Percentiles rank a stretch among this genome's conserved stretches.
phyloP scores from a whole-genome alignment of 2,113 vertebrate genomes.

The Brachyistius frenatus region DNA sequence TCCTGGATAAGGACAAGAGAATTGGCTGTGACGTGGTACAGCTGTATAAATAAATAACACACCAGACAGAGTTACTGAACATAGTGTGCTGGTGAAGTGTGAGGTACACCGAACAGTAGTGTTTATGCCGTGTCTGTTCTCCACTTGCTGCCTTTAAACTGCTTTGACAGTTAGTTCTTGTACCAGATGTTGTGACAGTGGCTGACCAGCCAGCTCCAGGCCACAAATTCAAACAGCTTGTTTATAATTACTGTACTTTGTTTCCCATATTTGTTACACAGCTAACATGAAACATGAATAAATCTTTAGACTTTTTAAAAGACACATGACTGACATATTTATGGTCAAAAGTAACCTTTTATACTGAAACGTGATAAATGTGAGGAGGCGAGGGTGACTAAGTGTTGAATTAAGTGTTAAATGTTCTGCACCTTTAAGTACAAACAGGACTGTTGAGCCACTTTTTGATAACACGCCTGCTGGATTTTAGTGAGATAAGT shows the following conservation, averaged over 20 bases:
- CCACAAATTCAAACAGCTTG: slow-evolving; percentile 37
- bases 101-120: slow-evolving; percentile 7
- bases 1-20: slow-evolving; percentile 38
- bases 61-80: slow-evolving; percentile 45
- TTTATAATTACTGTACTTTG: slow-evolving; percentile 24
- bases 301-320: slow-evolving; percentile 36
- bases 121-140: slow-evolving; percentile 40
- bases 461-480: no score
- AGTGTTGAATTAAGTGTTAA: no score
- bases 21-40: slow-evolving; percentile 15
- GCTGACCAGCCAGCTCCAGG: slow-evolving; percentile 27
- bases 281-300: slow-evolving; percentile 29
- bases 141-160: slow-evolving; percentile 35
- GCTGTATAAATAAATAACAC: slow-evolving; percentile 32
- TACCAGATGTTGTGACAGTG: slow-evolving; percentile 53
- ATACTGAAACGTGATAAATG: background rate
- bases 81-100: slow-evolving; percentile 36
- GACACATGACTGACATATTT: background rate
- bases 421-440: no score
- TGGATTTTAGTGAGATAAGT: no score
- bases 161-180: slow-evolving; percentile 36
- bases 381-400: no score
- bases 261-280: slow-evolving; percentile 6
- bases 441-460: no score
- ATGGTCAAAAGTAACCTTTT: background rate